Base-by-base conservation (phyloP, 2,797 vertebrate genomes). In the Ctenosaura bakeri region DNA sequence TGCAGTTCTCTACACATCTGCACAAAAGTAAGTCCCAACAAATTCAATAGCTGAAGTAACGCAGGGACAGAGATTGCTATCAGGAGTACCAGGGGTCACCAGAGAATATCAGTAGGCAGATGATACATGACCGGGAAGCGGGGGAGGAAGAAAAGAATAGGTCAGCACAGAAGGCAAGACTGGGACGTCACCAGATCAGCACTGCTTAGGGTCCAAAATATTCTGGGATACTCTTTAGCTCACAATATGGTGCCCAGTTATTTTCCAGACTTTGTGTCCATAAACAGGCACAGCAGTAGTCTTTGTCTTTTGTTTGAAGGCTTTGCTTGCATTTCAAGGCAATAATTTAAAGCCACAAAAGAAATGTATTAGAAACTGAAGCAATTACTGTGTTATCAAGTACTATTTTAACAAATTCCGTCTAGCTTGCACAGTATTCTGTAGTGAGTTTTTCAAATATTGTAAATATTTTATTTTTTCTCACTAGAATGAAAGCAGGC, bases 321-420 rank as follows among this genome's bases (percentile, higher is more conserved):
- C 32, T 52, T 26, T 35, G 29, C 54, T 80, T 52, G 18, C 7
- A 66, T 80, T 6, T 88, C 64, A 35, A 42, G 22, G n/a, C 54
- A 20, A 88, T n/a, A 86, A 32, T 1, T 50, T 90, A 71, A 91
- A 88, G 46, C 76, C 10, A 52, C 29, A 84, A 88, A n/a, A 66
- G 83, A 79, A 38, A 85, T 66, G 42, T 80, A 12, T 52, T 32
- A 88, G 1, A 80, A 26, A 56, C 88, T 22, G 89, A 54, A 74
- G 84, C 1, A 87, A 16, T 0, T 0, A 88, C 85, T 9, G 38
- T 92, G 88, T n/a, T 86, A 86, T 56, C 80, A 71, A 91, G 81
- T 0, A 24, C 0, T 0, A 16, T 74, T 86, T 85, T 26, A 87
- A 92, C 16, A 56, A 88, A 64, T 6, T 66, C 29, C 54, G 46